A percentile compares a stretch with the other conserved stretches of the same genome.
Conservation (phyloP, 2,888 invertebrate genomes). For the Tanypteryx hageni region DNA sequence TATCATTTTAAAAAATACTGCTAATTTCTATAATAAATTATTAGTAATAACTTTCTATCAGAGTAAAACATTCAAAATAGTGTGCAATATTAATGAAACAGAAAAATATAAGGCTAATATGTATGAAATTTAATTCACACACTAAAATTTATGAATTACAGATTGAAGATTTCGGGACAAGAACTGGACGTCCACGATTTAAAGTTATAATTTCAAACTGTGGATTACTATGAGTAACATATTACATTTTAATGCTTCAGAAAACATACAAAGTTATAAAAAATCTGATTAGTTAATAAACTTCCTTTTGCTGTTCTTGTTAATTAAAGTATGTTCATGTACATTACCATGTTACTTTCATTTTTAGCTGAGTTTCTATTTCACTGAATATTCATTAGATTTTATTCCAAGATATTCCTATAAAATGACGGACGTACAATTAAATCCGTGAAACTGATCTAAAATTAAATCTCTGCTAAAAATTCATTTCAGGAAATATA, state of each 20-base stretch:
- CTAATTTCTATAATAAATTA: not conserved
- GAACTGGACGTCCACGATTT: conserved; percentile 63
- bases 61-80: not conserved
- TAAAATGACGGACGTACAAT: too few relatives aligned
- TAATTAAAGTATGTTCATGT: too few relatives aligned
- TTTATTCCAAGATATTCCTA: too few relatives aligned
- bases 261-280: not conserved
- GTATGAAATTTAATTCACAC: not conserved
- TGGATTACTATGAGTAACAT: conserved; percentile 61
- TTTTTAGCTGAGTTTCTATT: too few relatives aligned
- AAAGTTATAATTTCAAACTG: conserved; percentile 66
- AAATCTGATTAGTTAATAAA: not conserved
- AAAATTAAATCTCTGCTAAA: too few relatives aligned
- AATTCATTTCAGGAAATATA: too few relatives aligned
- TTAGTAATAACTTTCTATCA: not conserved
- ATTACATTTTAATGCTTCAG: not conserved
- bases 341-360: too few relatives aligned
- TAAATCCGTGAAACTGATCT: too few relatives aligned
- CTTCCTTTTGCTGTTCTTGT: too few relatives aligned
- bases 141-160: not conserved
- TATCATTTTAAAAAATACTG: not conserved
- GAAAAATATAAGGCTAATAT: not conserved
- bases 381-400: too few relatives aligned
- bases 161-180: conserved; percentile 67
- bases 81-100: not conserved